Evolutionary conservation across 2,113 vertebrate species (phyloP).

Genomic region (Pangasianodon gigas): DNA sequence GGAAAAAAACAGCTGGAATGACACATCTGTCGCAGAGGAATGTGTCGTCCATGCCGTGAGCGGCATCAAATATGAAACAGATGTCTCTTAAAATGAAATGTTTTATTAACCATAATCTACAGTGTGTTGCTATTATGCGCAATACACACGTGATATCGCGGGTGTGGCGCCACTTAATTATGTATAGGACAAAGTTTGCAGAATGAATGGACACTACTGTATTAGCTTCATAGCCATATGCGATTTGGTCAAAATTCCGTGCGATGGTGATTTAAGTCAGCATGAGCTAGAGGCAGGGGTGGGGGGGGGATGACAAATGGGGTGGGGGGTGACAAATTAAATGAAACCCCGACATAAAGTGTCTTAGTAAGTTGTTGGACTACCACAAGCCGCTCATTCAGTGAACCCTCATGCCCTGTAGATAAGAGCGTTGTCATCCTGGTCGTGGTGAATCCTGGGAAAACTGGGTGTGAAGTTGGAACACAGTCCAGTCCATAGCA

Average conservation of each 20-base stretch:
- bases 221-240: not conserved
- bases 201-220: not conserved
- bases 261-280: not conserved
- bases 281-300: not conserved
- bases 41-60: not conserved
- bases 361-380: not conserved
- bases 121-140: not conserved
- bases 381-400: not conserved
- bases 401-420: no score
- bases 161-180: not conserved
- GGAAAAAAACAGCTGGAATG: not conserved
- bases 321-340: not conserved
- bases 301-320: no score
- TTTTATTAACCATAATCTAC: not conserved
- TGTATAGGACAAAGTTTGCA: not conserved
- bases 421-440: not conserved
- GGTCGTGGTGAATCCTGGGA: not conserved
- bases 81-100: not conserved
- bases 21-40: conserved; percentile 2
- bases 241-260: not conserved
- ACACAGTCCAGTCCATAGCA: not conserved
- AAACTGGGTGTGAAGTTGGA: not conserved
- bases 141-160: not conserved
- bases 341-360: not conserved
- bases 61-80: not conserved